Base-by-base conservation (phyloP, 2,888 invertebrate species). In the Cryptocephalus primarius region DNA sequence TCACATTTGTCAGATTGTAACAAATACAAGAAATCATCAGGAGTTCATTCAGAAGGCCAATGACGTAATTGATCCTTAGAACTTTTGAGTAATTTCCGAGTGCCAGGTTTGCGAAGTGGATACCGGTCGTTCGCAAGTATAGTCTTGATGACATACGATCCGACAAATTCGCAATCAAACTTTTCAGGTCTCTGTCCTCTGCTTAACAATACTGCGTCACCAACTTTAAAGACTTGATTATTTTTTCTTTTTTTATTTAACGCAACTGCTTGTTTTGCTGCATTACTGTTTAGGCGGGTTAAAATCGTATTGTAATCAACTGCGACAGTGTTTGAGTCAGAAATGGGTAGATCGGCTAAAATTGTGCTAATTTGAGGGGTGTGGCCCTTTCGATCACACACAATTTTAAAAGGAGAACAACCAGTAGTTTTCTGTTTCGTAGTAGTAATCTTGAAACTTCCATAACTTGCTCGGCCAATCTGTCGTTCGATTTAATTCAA, bases 361-460 rank as follows among this genome's bases (percentile, higher is more conserved):
- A 51, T 40, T 11, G 40, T 50, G 39, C 49, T 48, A 14, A 51
- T 51, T 45, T 50, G 40, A 9, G 49, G 51, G 12, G 47, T 47
- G 39, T 44, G 49, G n/a, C 48, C 46, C 13, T 52, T 49, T 34
- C 42, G 39, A 9, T 44, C 48, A 44, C 50, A 52, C 10, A 52
- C 41, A 22, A 51, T 10, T 44, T 52, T 44, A 40, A 51, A 47
- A 2, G 51, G 51, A 8, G 47, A 47, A 42, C 12, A 45, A 8
- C 45, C 47, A 36, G 49, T 51, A 10, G 51, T 50, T 22, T 51
- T 51, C 34, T 51, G 47, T 34, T 46, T 46, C 8, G 52, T 51
- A 11, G 52, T 48, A 34, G 51, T 52, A 36, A 50, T 43, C 11
- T 40, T 49, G 49, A 14, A 50, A 32, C 39, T 49, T 46, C 44